Conservation (phyloP, 2,797 vertebrate species). For the Eremophila alpestris region DNA sequence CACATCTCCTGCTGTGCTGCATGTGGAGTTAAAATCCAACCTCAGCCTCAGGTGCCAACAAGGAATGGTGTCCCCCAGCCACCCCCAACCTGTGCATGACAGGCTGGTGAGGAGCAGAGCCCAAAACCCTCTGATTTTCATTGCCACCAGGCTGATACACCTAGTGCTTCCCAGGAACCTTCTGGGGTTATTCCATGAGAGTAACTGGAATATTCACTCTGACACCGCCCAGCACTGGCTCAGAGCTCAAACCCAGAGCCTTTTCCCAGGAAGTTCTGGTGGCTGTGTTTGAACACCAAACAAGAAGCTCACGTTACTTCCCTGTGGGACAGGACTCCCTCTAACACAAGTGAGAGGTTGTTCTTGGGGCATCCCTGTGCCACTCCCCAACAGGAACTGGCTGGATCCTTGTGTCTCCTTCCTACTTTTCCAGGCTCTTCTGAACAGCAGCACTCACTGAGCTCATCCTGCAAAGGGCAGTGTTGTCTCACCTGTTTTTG, state of each 20-base stretch:
- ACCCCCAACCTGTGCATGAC: neutral
- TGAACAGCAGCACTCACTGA: neutral
- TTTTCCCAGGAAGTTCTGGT: neutral
- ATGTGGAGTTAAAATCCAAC: neutral
- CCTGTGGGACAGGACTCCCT: accelerated
- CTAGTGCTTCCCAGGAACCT: neutral
- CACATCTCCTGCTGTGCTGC: neutral
- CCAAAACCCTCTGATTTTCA: neutral
- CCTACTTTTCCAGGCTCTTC: neutral
- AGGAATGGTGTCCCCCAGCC: neutral
- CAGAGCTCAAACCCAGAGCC: neutral
- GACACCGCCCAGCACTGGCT: neutral
- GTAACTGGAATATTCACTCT: neutral
- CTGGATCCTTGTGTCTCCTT: neutral
- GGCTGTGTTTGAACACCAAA: neutral
- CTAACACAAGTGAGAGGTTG: neutral
- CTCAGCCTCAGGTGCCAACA: neutral
- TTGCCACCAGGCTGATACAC: neutral
- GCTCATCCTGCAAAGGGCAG: neutral
- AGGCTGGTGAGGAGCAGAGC: neutral
- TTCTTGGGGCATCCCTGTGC: neutral
- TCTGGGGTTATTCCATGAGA: neutral
- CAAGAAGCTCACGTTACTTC: neutral
- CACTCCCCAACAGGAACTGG: neutral
- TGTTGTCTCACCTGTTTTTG: neutral